Evolutionary conservation across 2,113 vertebrate species (phyloP).

Genomic region (Chiloscyllium plagiosum): DNA sequence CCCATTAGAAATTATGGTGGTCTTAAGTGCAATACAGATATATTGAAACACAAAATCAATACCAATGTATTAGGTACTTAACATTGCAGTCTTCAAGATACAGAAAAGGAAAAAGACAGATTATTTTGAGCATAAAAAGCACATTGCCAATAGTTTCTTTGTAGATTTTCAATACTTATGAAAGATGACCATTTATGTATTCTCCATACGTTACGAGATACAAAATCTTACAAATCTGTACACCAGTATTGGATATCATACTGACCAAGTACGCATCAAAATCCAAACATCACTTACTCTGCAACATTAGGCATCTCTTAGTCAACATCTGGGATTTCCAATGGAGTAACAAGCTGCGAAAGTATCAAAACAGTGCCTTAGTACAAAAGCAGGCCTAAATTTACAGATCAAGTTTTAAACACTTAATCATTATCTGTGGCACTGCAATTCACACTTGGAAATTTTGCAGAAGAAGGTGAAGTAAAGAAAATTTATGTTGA

Average conservation of each 20-base stretch:
- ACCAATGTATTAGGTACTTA: neutral
- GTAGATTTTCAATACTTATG: neutral
- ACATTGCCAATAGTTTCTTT: neutral
- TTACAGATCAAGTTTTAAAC: neutral
- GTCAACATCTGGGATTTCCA: neutral
- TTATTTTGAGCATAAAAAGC: neutral
- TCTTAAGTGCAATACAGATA: neutral
- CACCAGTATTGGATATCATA: neutral
- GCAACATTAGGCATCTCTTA: neutral
- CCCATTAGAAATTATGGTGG: neutral
- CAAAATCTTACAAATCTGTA: neutral
- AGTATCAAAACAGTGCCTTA: neutral
- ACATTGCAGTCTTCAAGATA: neutral
- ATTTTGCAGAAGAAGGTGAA: constrained; percentile 1
- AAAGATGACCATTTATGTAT: neutral
- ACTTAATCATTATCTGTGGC: neutral
- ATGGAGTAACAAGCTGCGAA: no score
- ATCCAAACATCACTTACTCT: neutral
- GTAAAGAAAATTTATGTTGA: neutral
- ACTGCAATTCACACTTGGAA: neutral
- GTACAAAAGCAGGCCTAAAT: neutral
- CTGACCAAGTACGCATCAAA: neutral
- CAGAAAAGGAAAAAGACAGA: neutral
- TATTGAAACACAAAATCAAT: neutral
- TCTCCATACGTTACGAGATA: neutral